phyloP scores from a whole-genome alignment of 2,888 invertebrate species.

The Eurytoma adleriae region DNA sequence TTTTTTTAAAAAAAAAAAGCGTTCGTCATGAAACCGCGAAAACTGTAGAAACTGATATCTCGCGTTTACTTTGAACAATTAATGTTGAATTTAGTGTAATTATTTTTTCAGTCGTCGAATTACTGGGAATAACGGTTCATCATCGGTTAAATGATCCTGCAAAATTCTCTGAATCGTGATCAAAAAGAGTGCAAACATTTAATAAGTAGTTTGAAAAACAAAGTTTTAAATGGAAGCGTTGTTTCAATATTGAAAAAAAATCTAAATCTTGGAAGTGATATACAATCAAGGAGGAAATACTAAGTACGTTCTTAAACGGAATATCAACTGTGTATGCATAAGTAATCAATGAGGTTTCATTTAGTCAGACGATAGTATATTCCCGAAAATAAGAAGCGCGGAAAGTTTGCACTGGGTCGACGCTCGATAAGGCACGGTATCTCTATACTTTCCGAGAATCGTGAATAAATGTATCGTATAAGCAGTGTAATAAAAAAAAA shows the following conservation, averaged over 20 bases:
- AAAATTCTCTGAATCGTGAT: background rate
- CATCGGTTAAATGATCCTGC: background rate
- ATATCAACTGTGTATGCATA: conserved; percentile 2
- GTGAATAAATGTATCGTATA: conserved; percentile 7
- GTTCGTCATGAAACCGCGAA: background rate
- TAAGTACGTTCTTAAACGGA: background rate
- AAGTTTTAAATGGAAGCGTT: background rate
- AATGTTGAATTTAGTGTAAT: background rate
- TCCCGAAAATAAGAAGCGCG: conserved; percentile 24
- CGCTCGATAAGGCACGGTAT: conserved; percentile 26
- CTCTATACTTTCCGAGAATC: conserved; percentile 10
- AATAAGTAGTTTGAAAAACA: conserved; percentile 4
- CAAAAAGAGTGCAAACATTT: background rate
- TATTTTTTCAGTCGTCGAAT: background rate
- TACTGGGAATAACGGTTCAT: no score
- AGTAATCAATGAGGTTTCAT: conserved; percentile 17
- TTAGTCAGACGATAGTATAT: conserved; percentile 31
- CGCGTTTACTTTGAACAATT: conserved; percentile 4
- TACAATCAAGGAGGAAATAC: background rate
- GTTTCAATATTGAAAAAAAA: background rate
- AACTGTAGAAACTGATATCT: background rate
- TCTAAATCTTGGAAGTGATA: background rate
- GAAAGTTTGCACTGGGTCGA: conserved; percentile 25
- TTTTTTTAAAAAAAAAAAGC: no score
- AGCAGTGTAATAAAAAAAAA: background rate